phyloP scores from a whole-genome alignment of 1,140 invertebrate species.

The Papilio xuthus region DNA sequence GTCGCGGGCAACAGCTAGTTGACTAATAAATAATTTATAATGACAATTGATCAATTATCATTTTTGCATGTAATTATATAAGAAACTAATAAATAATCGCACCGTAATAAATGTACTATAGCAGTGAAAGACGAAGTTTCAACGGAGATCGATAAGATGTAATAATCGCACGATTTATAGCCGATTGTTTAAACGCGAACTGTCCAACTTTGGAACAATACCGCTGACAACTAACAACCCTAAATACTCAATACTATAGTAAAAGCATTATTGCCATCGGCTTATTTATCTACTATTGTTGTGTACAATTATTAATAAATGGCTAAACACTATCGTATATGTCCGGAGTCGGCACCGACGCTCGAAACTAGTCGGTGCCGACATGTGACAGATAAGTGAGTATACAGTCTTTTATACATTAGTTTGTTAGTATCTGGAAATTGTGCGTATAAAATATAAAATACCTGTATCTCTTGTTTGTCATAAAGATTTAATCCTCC shows the following conservation, averaged over 20 bases:
- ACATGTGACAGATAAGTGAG: no score
- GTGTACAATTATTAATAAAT: no score
- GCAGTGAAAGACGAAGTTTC: neutral
- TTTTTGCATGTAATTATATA: neutral
- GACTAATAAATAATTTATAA: no score
- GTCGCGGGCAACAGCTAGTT: no score
- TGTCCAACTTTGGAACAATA: slow-evolving; percentile 5
- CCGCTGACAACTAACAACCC: neutral
- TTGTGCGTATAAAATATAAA: neutral
- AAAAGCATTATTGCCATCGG: neutral
- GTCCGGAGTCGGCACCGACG: no score
- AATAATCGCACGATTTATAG: slow-evolving; percentile 1
- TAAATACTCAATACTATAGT: neutral
- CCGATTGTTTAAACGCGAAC: neutral
- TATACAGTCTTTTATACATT: no score
- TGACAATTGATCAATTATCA: neutral
- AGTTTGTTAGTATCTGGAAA: no score
- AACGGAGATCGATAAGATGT: neutral
- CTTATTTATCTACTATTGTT: no score
- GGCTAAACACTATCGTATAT: no score
- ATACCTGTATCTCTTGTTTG: neutral
- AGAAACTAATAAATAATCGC: neutral
- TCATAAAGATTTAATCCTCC: neutral
- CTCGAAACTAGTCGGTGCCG: no score
- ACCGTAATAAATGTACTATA: neutral